These are phyloP conservation scores for Spizella passerina DNA, from an alignment of 2,797 vertebrate species.

Conservation along the genomic window DNA sequence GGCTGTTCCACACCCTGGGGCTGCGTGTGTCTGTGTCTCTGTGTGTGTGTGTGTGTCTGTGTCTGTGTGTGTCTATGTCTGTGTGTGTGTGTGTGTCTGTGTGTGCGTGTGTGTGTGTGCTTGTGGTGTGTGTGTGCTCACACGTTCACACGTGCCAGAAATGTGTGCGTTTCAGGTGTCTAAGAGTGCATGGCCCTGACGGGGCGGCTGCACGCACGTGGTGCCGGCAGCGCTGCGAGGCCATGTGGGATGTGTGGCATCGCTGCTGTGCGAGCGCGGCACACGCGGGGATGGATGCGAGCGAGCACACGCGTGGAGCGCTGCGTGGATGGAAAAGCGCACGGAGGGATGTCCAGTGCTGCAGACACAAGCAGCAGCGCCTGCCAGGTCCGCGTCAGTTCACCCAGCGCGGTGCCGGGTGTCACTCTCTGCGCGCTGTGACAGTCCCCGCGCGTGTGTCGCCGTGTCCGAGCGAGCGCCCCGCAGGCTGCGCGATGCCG, in stretches of 20 bases:
- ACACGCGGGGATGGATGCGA: rapidly evolving
- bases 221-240: neutral
- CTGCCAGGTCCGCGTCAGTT: rapidly evolving
- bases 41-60: too few species aligned
- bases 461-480: rapidly evolving
- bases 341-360: rapidly evolving
- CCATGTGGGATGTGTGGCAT: rapidly evolving
- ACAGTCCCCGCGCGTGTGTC: rapidly evolving
- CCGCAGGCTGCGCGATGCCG: rapidly evolving
- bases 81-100: rapidly evolving
- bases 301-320: rapidly evolving
- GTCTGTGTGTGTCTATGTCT: rapidly evolving
- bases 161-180: rapidly evolving
- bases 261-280: rapidly evolving
- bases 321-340: rapidly evolving
- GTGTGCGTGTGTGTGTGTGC: too few species aligned
- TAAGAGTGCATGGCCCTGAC: rapidly evolving
- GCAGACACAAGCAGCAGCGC: rapidly evolving
- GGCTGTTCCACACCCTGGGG: neutral
- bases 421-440: rapidly evolving
- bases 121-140: rapidly evolving
- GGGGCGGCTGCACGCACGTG: rapidly evolving
- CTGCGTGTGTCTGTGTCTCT: rapidly evolving
- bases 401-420: rapidly evolving
- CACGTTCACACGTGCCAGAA: rapidly evolving